These are phyloP conservation scores for Pogonophryne albipinna DNA, from an alignment of 2,797 vertebrate genomes.

Conservation along the genomic window DNA sequence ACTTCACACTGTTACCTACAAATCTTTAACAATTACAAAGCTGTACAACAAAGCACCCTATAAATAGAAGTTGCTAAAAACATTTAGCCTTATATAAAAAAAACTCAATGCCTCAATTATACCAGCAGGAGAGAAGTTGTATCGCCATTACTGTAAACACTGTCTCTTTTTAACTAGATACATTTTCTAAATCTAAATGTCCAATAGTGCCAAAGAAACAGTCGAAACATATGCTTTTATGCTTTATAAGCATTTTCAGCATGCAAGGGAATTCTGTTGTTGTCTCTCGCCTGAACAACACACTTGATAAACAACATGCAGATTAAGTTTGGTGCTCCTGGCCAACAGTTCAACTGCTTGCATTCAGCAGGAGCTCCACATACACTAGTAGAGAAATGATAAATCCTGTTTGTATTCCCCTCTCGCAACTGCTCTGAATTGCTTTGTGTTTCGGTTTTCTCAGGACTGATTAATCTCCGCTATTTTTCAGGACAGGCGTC, in stretches of 20 bases:
- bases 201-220: background rate
- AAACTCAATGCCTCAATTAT: slow-evolving; percentile 17
- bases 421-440: background rate
- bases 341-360: background rate
- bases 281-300: slow-evolving; percentile 5
- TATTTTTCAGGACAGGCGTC: slow-evolving; percentile 11
- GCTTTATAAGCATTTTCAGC: background rate
- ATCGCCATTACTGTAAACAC: slow-evolving; percentile 4
- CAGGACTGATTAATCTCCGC: slow-evolving; percentile 11
- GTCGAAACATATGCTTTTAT: background rate
- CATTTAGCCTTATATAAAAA: background rate
- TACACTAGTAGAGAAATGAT: slow-evolving; percentile 9
- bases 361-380: background rate
- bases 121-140: slow-evolving; percentile 8
- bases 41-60: slow-evolving; percentile 7
- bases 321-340: background rate
- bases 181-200: background rate
- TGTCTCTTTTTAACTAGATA: slow-evolving; percentile 1
- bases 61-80: background rate
- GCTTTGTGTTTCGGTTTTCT: slow-evolving; percentile 13
- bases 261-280: background rate
- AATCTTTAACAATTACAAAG: slow-evolving; percentile 17
- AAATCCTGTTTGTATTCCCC: slow-evolving; percentile 28
- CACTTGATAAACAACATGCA: slow-evolving; percentile 1
- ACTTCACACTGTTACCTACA: slow-evolving; percentile 25